phyloP scores from a whole-genome alignment of 1,140 invertebrate species.

The Prorops nasuta region DNA sequence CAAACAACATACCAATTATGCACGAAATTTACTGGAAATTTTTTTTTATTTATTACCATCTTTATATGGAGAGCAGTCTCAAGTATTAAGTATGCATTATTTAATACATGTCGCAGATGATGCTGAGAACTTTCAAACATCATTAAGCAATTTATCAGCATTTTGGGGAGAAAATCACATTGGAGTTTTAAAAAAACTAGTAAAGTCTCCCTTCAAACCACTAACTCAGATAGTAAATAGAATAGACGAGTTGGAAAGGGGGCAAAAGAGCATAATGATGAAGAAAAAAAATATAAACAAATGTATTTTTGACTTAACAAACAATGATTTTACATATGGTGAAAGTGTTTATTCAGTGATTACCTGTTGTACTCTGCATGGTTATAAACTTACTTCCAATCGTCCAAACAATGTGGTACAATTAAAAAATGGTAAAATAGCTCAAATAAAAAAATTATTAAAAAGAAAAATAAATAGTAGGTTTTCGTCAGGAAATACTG shows the following conservation, averaged over 20 bases:
- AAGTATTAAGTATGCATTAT: slow-evolving; percentile 6
- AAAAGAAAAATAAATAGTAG: neutral
- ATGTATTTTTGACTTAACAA: neutral
- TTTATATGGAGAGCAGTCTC: slow-evolving; percentile 6
- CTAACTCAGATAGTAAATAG: slow-evolving; percentile 2
- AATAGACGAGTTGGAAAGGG: slow-evolving; percentile 1
- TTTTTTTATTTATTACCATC: slow-evolving; percentile 9
- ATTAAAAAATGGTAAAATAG: neutral
- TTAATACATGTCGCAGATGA: too few species aligned
- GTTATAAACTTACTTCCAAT: neutral
- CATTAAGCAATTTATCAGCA: neutral
- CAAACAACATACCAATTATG: neutral
- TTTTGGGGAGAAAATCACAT: slow-evolving; percentile 6
- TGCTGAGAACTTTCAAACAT: neutral
- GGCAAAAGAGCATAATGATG: neutral
- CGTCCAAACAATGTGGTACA: neutral
- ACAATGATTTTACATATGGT: neutral
- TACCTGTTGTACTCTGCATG: neutral
- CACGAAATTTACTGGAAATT: slow-evolving; percentile 3
- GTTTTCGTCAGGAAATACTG: neutral
- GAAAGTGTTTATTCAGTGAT: neutral
- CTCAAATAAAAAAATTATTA: neutral
- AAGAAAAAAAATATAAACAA: neutral
- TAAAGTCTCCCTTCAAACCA: slow-evolving; percentile 1
- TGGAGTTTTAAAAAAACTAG: slow-evolving; percentile 5